These are phyloP conservation scores for Triplophysa bombifrons DNA, from an alignment of 2,797 vertebrate genomes.

Conservation along the genomic window DNA sequence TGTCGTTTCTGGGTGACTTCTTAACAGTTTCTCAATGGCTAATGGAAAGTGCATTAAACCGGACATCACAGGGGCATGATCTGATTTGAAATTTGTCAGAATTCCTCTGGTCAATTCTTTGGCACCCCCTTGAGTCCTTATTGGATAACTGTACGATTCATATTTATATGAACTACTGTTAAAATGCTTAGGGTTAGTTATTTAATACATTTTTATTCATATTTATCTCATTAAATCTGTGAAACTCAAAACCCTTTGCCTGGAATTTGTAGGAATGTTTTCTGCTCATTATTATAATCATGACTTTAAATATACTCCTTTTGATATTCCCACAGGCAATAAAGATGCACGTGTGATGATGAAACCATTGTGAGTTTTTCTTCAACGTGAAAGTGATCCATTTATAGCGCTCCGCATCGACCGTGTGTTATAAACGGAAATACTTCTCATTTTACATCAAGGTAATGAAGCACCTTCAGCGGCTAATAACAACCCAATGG, in stretches of 20 bases:
- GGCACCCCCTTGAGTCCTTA: neutral
- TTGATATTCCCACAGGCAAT: neutral
- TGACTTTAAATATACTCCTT: neutral
- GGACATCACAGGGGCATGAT: conserved; percentile 41
- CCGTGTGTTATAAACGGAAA: conserved; percentile 1
- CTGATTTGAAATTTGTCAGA: conserved; percentile 61
- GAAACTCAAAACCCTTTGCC: too few species aligned
- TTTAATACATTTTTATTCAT: too few species aligned
- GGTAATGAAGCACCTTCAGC: conserved; percentile 43
- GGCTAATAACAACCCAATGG: conserved; percentile 46
- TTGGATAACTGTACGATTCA: neutral
- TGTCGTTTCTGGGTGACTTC: conserved; percentile 39
- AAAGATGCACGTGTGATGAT: neutral
- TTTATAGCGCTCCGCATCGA: neutral
- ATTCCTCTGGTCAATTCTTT: neutral
- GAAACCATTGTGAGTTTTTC: conserved; percentile 3
- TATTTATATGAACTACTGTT: too few species aligned
- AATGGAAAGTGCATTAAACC: conserved; percentile 68
- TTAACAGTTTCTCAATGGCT: conserved; percentile 57
- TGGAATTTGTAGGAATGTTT: too few species aligned
- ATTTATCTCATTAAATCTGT: too few species aligned
- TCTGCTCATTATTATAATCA: too few species aligned
- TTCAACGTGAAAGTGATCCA: neutral
- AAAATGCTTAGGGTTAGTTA: too few species aligned
- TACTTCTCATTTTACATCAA: conserved; percentile 34